Percentiles rank a stretch among this genome's conserved stretches.
Evolutionary conservation across 2,113 vertebrate species (phyloP).

Genomic region (Brienomyrus brachyistius): DNA sequence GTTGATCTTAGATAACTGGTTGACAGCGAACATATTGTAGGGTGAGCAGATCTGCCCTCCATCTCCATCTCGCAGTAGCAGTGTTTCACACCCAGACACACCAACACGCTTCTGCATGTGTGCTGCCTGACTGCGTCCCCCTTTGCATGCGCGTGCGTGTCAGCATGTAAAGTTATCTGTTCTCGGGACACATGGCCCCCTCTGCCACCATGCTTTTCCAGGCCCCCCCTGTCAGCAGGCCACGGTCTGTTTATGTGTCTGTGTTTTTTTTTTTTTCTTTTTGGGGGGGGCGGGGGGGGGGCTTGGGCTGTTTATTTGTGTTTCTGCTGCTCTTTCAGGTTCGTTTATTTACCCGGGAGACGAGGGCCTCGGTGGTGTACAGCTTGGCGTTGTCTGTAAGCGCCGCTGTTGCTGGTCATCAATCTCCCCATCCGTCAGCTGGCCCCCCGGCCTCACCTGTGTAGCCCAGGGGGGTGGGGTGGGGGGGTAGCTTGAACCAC

Average conservation of each 20-base stretch:
- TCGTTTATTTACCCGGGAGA: conserved; percentile 9
- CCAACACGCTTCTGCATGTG: neutral
- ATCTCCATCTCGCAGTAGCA: neutral
- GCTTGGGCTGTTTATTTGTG: neutral
- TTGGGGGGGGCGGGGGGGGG: neutral
- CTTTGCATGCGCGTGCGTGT: neutral
- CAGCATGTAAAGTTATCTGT: neutral
- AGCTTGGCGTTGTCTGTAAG: neutral
- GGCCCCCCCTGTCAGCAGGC: neutral
- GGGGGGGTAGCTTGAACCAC: neutral
- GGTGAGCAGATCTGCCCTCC: neutral
- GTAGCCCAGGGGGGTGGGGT: neutral
- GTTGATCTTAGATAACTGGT: neutral
- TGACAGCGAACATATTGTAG: neutral
- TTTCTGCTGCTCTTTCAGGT: neutral
- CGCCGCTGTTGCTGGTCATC: neutral
- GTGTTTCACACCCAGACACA: neutral
- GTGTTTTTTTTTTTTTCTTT: neutral
- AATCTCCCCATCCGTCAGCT: neutral
- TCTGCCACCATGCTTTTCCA: neutral
- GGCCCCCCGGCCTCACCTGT: neutral
- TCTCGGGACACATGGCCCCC: neutral
- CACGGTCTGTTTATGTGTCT: neutral
- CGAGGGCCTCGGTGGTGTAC: neutral
- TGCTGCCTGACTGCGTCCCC: neutral